Base-by-base conservation (phyloP, 2,888 invertebrate species). In the Ptychoptera albimana region DNA sequence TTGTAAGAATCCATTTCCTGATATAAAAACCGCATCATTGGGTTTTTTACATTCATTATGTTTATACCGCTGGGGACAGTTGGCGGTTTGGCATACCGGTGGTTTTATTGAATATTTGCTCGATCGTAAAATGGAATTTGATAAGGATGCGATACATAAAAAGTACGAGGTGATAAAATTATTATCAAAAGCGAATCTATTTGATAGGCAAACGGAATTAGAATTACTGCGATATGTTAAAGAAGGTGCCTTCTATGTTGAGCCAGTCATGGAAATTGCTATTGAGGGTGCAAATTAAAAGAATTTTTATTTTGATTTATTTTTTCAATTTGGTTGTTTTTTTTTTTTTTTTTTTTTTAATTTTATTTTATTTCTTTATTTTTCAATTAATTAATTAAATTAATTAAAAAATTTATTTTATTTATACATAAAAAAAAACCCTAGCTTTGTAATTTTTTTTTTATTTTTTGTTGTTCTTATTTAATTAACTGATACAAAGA, bases 1-100 rank as follows among this genome's bases (percentile, higher is more conserved):
- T 37, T 75, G 78, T 47, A 77, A 77, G 49, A 85, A 82, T 63
- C 91, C 92, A 8, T 91, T 92, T 57, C 67, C 75, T 1, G 91
- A 92, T 52, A 70, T 89, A 12, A 77, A 79, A 56, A 57, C 76
- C 46, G 76, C 81, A 12, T 77, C 80, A 14, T 67, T 86, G 38
- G 67, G 69, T 12, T 66, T 87, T 30, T 60, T 91, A 38, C 70
- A 72, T 51, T 71, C 78, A 1, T 57, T 89, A 12, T 77, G 81
- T 14, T 64, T 70, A 46, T 82, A 83, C 57, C 64, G 67, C 2
- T 93, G 91, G 91, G 91, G 88, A 14, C 79, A 85, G 57, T 73
- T 77, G 51, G 69, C 77, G 43, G 75, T 89, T 32, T 77, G 75
- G 50, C 67, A 70, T 50, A 75, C 75, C 46, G 81, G 86, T 52